phyloP scores from a whole-genome alignment of 2,888 invertebrate species.

The Noctua pronuba region DNA sequence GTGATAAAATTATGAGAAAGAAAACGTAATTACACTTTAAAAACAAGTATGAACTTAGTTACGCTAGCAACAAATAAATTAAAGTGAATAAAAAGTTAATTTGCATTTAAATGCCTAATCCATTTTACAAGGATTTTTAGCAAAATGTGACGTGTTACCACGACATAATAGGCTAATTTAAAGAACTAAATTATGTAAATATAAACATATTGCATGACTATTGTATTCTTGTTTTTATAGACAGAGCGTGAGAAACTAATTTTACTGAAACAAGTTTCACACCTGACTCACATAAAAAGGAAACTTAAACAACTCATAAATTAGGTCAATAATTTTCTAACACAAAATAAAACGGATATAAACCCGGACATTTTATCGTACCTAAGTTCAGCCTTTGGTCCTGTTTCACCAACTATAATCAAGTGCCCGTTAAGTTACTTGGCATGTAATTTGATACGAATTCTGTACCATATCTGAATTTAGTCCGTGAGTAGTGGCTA shows the following conservation, averaged over 20 bases:
- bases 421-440: no score
- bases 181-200: constrained; percentile 22
- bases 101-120: neutral
- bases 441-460: no score
- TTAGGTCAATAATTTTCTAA: neutral
- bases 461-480: no score
- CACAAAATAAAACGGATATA: no score
- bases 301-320: neutral
- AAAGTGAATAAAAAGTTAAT: neutral
- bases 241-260: constrained; percentile 9
- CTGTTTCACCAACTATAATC: no score
- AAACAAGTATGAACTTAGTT: neutral
- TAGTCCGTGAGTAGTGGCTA: no score
- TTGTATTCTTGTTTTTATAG: neutral
- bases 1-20: neutral
- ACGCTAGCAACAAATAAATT: neutral
- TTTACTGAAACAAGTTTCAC: constrained; percentile 6
- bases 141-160: constrained; percentile 9
- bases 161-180: neutral
- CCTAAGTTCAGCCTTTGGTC: neutral
- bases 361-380: neutral
- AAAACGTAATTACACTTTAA: no score
- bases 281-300: constrained; percentile 8
- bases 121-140: neutral
- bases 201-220: neutral